These are phyloP conservation scores for Thaumatotibia leucotreta DNA, from an alignment of 1,140 invertebrate species.

Conservation along the genomic window DNA sequence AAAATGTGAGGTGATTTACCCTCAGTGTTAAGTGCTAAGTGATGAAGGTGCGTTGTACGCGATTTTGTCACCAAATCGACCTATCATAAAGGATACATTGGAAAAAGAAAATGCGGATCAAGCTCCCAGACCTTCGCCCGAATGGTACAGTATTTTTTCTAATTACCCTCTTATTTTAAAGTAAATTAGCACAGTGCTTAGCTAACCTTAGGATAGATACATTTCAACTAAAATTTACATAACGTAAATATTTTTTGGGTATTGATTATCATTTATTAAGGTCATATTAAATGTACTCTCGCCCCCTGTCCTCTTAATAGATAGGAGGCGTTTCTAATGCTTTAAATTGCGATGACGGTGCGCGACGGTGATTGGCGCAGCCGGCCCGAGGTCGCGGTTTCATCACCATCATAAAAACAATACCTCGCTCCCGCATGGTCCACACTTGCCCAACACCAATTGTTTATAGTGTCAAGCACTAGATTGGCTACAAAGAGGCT, in stretches of 20 bases:
- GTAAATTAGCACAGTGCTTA: not conserved
- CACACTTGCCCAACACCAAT: not conserved
- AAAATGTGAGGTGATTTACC: slow-evolving; percentile 63
- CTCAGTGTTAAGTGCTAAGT: slow-evolving; percentile 59
- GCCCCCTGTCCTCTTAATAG: not conserved
- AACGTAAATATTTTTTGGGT: not conserved
- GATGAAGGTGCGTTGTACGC: slow-evolving; percentile 55
- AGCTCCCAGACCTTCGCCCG: slow-evolving; percentile 68
- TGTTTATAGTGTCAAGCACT: not conserved
- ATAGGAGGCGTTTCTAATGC: slow-evolving; percentile 34
- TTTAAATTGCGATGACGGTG: slow-evolving; percentile 64
- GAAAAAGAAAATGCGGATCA: slow-evolving; percentile 75
- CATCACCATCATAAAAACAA: slow-evolving; percentile 59
- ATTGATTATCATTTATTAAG: not conserved
- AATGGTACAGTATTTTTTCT: slow-evolving; percentile 58
- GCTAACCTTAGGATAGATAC: not conserved
- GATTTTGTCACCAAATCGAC: slow-evolving; percentile 58
- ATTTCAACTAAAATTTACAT: not conserved
- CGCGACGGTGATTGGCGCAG: slow-evolving; percentile 52
- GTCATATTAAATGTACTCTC: not conserved
- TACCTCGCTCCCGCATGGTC: slow-evolving; percentile 37
- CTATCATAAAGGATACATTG: slow-evolving; percentile 73
- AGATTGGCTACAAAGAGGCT: not conserved
- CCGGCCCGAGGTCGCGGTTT: slow-evolving; percentile 60
- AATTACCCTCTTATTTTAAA: not conserved